These are phyloP conservation scores for Phataginus tricuspis DNA, from an alignment of 2,797 vertebrate genomes.

Conservation along the genomic window DNA sequence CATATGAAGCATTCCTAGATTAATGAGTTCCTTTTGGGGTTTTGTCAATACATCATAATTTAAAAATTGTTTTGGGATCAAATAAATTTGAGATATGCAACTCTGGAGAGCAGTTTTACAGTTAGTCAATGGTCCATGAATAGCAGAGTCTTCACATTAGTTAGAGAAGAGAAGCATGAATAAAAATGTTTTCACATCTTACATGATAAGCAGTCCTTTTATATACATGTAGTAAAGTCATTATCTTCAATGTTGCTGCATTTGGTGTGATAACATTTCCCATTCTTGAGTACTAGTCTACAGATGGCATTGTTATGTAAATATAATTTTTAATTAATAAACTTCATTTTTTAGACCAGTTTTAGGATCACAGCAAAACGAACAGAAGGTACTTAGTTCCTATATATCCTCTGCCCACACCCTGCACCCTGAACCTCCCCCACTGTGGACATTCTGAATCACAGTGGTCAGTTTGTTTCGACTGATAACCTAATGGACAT, in stretches of 20 bases:
- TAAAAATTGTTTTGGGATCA: neutral
- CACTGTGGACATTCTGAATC: neutral
- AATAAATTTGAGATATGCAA: neutral
- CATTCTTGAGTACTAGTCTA: neutral
- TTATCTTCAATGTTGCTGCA: constrained; percentile 21
- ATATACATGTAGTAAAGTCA: neutral
- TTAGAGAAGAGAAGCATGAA: neutral
- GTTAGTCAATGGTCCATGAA: neutral
- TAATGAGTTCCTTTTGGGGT: neutral
- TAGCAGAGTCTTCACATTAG: neutral
- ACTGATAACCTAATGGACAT: neutral
- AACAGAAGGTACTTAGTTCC: neutral
- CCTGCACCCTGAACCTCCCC: too few species aligned
- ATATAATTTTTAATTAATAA: neutral
- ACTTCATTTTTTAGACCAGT: neutral
- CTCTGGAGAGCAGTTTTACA: neutral
- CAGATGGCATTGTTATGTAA: neutral
- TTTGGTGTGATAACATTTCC: neutral
- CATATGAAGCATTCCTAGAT: neutral
- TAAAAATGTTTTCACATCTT: neutral
- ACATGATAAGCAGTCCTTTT: neutral
- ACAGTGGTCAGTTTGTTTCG: neutral
- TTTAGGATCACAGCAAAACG: neutral
- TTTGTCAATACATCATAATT: neutral
- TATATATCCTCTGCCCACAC: too few species aligned